Conservation (phyloP, 2,797 vertebrate genomes). For the Mustela erminea region DNA sequence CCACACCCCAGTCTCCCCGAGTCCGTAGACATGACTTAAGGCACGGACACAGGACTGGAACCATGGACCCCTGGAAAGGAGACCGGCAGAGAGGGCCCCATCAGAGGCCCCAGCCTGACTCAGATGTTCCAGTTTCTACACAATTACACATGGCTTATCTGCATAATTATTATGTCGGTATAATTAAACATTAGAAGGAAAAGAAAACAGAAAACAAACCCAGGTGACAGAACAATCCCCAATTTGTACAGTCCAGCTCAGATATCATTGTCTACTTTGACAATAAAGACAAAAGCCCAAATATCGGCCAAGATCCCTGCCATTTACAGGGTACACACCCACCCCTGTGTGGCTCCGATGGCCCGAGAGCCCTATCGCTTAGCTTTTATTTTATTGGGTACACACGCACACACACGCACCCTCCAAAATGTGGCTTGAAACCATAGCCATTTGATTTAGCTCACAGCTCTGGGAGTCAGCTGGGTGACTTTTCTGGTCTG, state of each 20-base stretch:
- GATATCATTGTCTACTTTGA: neutral
- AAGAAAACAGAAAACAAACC: neutral
- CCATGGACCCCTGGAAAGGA: neutral
- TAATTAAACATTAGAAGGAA: neutral
- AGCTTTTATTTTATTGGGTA: neutral
- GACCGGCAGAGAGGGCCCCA: rapidly evolving
- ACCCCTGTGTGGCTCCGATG: neutral
- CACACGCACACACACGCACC: neutral
- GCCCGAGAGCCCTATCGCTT: neutral
- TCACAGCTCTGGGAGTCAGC: neutral
- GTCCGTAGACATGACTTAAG: rapidly evolving
- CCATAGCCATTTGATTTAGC: neutral
- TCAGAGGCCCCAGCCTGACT: neutral
- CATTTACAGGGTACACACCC: neutral
- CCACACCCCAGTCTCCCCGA: rapidly evolving
- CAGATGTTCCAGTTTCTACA: neutral
- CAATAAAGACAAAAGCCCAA: neutral
- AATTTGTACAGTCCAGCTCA: neutral
- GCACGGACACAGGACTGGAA: neutral
- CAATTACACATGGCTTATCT: neutral
- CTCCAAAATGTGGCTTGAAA: neutral
- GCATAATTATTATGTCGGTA: neutral
- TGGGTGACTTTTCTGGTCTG: neutral
- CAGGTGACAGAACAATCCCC: neutral
- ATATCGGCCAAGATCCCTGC: neutral